Percentiles rank a stretch among this genome's conserved stretches.
These are phyloP conservation scores for Galendromus occidentalis DNA, from an alignment of 1,140 invertebrate species.

Conservation along the genomic window DNA sequence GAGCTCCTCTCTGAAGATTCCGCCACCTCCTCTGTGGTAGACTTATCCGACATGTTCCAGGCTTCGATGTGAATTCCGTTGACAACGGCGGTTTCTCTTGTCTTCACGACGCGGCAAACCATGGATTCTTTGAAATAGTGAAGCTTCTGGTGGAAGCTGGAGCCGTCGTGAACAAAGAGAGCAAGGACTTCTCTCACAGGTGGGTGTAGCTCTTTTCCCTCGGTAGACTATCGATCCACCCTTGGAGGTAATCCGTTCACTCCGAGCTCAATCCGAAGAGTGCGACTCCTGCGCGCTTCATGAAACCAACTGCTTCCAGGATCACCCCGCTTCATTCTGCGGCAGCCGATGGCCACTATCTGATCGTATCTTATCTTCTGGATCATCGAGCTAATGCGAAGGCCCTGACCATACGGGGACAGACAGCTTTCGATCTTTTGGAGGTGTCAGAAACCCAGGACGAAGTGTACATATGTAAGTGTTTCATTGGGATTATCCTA, in stretches of 20 bases:
- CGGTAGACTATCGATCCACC: background rate
- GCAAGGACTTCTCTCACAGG: background rate
- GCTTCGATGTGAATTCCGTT: background rate
- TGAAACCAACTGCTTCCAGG: background rate
- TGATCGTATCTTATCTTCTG: background rate
- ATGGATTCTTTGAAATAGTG: background rate
- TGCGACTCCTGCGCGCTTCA: background rate
- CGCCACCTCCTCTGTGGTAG: background rate
- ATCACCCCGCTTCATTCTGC: conserved; percentile 2
- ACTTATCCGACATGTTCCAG: background rate
- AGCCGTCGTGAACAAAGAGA: background rate
- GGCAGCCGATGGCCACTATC: background rate
- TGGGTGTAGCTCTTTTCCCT: background rate
- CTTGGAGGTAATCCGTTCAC: background rate
- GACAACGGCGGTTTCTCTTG: background rate
- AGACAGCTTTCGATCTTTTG: background rate
- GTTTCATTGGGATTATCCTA: background rate
- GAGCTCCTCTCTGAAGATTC: no score
- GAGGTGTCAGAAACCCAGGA: conserved; percentile 5
- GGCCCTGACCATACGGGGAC: background rate
- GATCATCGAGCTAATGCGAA: background rate
- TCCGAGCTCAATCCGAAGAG: background rate
- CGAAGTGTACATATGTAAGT: conserved; percentile 1
- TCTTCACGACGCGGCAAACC: conserved; percentile 1
- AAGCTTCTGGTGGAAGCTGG: background rate